These are phyloP conservation scores for Drosophila longiperda DNA, from an alignment of 2,888 invertebrate species.

Conservation along the genomic window DNA sequence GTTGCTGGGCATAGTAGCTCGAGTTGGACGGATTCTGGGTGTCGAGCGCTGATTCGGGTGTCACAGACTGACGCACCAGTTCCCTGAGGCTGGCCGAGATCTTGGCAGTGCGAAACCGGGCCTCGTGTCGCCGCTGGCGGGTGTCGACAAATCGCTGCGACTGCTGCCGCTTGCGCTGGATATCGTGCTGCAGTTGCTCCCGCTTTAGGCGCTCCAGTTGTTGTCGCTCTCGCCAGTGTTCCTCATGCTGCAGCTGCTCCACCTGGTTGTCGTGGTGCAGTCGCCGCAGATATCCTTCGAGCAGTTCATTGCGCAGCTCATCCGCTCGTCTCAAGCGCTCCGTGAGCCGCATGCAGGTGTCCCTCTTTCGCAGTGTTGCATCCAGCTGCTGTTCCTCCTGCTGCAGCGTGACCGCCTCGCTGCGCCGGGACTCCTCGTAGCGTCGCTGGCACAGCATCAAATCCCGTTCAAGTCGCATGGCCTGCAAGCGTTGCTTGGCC, in stretches of 20 bases:
- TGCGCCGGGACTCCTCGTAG: slow-evolving; percentile 81
- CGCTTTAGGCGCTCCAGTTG: slow-evolving; percentile 76
- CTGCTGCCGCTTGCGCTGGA: slow-evolving; percentile 80
- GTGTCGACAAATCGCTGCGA: slow-evolving; percentile 81
- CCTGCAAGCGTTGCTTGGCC: slow-evolving; percentile 79
- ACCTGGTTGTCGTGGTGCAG: slow-evolving; percentile 83
- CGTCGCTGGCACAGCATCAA: slow-evolving; percentile 79
- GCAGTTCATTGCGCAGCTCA: slow-evolving; percentile 73
- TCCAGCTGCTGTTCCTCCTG: slow-evolving; percentile 83
- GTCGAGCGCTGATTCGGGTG: slow-evolving; percentile 75
- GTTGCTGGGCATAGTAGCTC: slow-evolving; percentile 53
- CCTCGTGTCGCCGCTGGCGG: slow-evolving; percentile 77
- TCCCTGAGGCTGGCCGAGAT: slow-evolving; percentile 84
- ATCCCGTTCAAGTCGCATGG: slow-evolving; percentile 78
- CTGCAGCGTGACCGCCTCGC: slow-evolving; percentile 78
- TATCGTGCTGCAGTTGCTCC: slow-evolving; percentile 78
- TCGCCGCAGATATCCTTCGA: slow-evolving; percentile 81
- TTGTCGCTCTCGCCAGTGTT: slow-evolving; percentile 83
- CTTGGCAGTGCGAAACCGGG: slow-evolving; percentile 82
- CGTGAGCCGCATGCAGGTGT: slow-evolving; percentile 80
- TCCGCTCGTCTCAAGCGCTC: slow-evolving; percentile 83
- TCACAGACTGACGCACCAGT: slow-evolving; percentile 83
- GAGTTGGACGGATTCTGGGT: slow-evolving; percentile 55
- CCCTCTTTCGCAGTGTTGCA: slow-evolving; percentile 81
- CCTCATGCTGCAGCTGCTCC: slow-evolving; percentile 83